Evolutionary conservation across 2,113 vertebrate genomes (phyloP), one percentile per base, ranked within the genome.

Genomic region (Coptodon rendalli): DNA sequence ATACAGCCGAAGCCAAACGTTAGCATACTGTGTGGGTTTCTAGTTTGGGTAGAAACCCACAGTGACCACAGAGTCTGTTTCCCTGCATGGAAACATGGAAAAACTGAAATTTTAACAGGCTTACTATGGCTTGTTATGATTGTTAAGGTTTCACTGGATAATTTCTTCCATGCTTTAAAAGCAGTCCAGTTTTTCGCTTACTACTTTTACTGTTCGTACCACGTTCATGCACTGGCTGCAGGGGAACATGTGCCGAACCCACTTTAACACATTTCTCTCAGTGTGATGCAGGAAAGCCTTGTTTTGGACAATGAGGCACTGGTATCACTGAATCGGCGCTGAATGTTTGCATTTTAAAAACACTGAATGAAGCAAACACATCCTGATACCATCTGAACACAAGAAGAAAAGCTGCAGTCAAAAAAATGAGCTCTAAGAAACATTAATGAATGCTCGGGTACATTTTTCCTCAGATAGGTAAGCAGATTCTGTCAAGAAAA

Each of bases 41-140:
- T 71, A 5, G 36, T 71, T 71, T 22, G 36, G 36, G 36, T 66
- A 40, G 63, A 68, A 68, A 68, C 63, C 63, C 63, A 68, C 63
- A 68, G 63, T 68, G 63, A 40, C 63, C 66, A 43, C 66, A 43
- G 38, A 43, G 38, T 24, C 66, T 9, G 38, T 71, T 43, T 71
- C 66, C 66, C n/a, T 24, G 11, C 36, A 40, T 71, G 36, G 36
- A 43, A 71, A 27, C 38, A 43, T 43, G 38, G 36, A 71, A 43
- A 71, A 71, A 16, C 66, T 24, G 38, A 71, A 9, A 43, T 43
- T 71, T 24, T 43, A 43, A 43, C 36, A 71, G 66, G 31, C 61
- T n/a, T 36, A 7, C 31, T 7, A 5, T 12, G 31, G 48, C 16
- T 50, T 17, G 48, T 50, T 50, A 50, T 50, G 48, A 19, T 19